A percentile compares a stretch with the other conserved stretches of the same genome.
Conservation (phyloP, 1,140 invertebrate genomes). For the Nymphalis io region DNA sequence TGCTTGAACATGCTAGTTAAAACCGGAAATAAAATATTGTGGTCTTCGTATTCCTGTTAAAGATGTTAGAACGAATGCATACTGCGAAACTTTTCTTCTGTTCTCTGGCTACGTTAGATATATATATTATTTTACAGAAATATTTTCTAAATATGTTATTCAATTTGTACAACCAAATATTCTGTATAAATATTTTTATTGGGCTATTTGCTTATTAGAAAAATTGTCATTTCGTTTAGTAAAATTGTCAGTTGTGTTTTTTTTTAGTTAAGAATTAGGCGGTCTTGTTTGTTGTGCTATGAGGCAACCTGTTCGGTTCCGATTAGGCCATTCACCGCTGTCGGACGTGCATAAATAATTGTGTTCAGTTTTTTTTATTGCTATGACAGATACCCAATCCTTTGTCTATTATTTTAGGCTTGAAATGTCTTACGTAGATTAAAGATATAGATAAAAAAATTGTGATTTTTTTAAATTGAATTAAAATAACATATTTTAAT, state of each 20-base stretch:
- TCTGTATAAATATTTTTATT: no score
- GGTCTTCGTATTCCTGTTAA: background rate
- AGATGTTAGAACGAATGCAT: background rate
- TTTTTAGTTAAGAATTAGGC: constrained; percentile 10
- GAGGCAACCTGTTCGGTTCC: constrained; percentile 20
- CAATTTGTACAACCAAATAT: no score
- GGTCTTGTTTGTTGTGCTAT: constrained; percentile 1
- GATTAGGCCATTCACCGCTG: constrained; percentile 55
- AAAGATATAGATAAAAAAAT: background rate
- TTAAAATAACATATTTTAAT: no score
- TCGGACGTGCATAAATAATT: constrained; percentile 73
- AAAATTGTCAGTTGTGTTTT: constrained; percentile 2
- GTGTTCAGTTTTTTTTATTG: constrained; percentile 61
- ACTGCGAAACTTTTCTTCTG: background rate
- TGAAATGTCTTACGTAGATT: background rate
- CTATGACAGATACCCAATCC: constrained; percentile 33
- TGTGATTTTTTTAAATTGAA: background rate
- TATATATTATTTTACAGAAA: no score
- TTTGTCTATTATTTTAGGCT: background rate
- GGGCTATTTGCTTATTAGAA: no score
- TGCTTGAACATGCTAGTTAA: background rate
- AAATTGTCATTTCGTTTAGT: background rate
- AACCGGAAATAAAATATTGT: constrained; percentile 8
- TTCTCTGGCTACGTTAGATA: no score
- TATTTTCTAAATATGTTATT: no score